A percentile compares a stretch with the other conserved stretches of the same genome.
Evolutionary conservation across 2,113 vertebrate species (phyloP).

Genomic region (Scartelaos histophorus): DNA sequence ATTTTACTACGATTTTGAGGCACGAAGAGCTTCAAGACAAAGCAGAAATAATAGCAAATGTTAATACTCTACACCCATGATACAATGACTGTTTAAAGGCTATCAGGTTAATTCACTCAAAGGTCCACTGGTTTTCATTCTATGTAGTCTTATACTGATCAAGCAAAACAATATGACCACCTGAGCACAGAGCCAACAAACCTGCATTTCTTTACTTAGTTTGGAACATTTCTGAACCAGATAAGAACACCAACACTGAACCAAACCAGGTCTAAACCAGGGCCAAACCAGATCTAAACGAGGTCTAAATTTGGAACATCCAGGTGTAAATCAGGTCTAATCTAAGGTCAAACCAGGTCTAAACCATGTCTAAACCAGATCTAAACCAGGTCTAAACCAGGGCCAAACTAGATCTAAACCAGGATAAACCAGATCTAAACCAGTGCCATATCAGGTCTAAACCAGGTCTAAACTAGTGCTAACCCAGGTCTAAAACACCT

Average conservation of each 20-base stretch:
- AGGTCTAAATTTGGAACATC: no score
- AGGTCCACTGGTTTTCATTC: conserved; percentile 25
- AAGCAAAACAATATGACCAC: neutral
- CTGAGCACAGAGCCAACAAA: no score
- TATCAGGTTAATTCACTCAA: conserved; percentile 11
- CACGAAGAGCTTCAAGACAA: conserved; percentile 38
- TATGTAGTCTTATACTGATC: conserved; percentile 7
- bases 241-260: no score
- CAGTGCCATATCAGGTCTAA: no score
- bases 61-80: conserved; percentile 26
- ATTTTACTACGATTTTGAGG: conserved; percentile 71
- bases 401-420: no score
- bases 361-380: no score
- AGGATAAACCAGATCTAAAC: no score
- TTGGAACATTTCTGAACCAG: neutral
- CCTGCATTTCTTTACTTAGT: no score
- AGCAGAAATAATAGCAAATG: neutral
- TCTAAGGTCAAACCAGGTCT: no score
- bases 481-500: no score
- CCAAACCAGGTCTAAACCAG: neutral
- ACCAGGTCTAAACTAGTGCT: no score
- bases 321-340: neutral
- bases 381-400: neutral
- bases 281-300: no score
- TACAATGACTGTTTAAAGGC: conserved; percentile 45